Evolutionary conservation across 2,797 vertebrate genomes (phyloP).

Genomic region (Galagoides demidoff): DNA sequence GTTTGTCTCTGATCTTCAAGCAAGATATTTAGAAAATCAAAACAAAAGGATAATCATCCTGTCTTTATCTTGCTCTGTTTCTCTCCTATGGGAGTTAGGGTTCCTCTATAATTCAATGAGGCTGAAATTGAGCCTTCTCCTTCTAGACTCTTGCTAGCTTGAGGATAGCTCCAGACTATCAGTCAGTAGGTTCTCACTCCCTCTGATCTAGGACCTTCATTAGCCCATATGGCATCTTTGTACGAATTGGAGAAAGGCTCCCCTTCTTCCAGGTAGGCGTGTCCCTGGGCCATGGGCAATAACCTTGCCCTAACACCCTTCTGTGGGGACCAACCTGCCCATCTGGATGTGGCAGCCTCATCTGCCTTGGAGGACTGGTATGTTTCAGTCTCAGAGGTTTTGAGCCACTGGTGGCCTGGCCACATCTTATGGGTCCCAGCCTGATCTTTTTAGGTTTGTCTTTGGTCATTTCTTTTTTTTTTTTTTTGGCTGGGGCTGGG

Average conservation of each 20-base stretch:
- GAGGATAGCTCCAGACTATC: background rate
- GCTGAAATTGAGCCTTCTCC: background rate
- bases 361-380: background rate
- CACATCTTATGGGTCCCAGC: background rate
- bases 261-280: background rate
- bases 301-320: background rate
- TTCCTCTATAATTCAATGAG: background rate
- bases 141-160: background rate
- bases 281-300: background rate
- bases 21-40: background rate
- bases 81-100: background rate
- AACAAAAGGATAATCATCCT: background rate
- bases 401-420: background rate
- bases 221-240: background rate
- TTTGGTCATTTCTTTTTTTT: background rate
- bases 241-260: background rate
- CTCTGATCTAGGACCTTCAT: background rate
- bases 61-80: background rate
- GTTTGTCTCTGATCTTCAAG: background rate
- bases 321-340: background rate
- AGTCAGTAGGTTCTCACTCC: background rate
- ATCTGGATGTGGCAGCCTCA: accelerated
- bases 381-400: background rate
- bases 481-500: too few relatives aligned
- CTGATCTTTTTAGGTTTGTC: background rate